phyloP scores from a whole-genome alignment of 2,113 vertebrate genomes.

The Tenrec ecaudatus region DNA sequence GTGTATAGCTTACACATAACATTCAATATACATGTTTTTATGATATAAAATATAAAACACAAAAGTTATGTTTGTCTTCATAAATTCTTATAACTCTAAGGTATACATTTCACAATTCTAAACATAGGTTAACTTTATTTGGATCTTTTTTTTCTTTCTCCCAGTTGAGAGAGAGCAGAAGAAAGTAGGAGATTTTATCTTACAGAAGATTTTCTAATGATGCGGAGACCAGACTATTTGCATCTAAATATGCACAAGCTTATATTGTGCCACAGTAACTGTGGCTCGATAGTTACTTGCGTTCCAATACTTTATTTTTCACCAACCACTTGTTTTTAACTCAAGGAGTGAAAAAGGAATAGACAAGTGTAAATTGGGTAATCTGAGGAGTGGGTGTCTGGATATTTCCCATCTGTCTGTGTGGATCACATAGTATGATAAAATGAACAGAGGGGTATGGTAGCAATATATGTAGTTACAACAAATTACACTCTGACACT shows the following conservation, averaged over 20 bases:
- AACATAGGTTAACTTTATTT: conserved; percentile 2
- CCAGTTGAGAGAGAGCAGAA: background rate
- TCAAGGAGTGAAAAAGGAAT: background rate
- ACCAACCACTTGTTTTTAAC: background rate
- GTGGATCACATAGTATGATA: background rate
- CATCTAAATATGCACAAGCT: background rate
- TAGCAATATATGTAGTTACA: background rate
- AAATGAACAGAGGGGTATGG: background rate
- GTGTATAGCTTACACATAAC: background rate
- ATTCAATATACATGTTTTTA: background rate
- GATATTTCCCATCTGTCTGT: background rate
- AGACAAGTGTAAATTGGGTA: fast-evolving
- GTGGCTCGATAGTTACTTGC: background rate
- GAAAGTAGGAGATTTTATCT: background rate
- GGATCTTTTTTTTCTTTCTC: background rate
- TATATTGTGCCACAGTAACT: background rate
- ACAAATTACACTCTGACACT: background rate
- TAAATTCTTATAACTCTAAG: background rate
- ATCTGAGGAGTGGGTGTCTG: background rate
- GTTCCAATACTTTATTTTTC: background rate
- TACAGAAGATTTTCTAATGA: background rate
- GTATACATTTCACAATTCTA: conserved; percentile 27
- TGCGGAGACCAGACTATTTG: background rate
- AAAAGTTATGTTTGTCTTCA: background rate
- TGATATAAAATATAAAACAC: background rate